Base-by-base conservation (phyloP, 2,888 invertebrate genomes). In the Schizaphis graminum region DNA sequence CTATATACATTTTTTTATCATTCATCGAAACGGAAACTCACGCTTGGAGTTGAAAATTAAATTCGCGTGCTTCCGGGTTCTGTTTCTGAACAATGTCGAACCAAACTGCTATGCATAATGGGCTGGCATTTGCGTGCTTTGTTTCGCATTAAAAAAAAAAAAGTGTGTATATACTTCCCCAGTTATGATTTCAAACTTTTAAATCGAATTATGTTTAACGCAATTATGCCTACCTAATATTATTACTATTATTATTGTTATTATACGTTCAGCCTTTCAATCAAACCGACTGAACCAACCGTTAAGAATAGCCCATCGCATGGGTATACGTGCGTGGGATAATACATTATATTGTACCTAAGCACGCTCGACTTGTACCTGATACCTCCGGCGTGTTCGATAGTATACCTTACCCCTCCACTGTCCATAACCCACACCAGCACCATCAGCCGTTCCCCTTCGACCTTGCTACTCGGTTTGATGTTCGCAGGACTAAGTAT, bases 41-140 rank as follows among this genome's bases (percentile, higher is more conserved):
- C n/a, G 91, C 41, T 53, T 41, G 41, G 57, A 57, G 85, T 86
- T 86, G 35, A 47, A 57, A 91, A 91, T 91, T 91, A 86, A 91
- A 91, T 86, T 91, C n/a, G 57, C 91, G 91, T 91, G 57, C 35
- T 91, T 91, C 91, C 91, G 57, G 91, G 57, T 86, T 86, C 35
- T 86, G 86, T 86, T 91, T 86, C 16, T 35, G 57, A 35, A 41
- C 85, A n/a, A 85, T n/a, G 84, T 91, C 91, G 56, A 57, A 57
- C 41, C 57, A n/a, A 44, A 89, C 57, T 88, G 26, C 89, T 88
- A 13, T 44, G 24, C 56, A 56, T 56, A 53, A 13, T 44, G 26
- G 24, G 1, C 24, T 61, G 61, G 56, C 56, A 44, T 85, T 85
- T 91, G 56, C 91, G 85, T 91, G 56, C 56, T n/a, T 28, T 56